Evolutionary conservation across 2,113 vertebrate genomes (phyloP).

Genomic region (Notechis scutatus): DNA sequence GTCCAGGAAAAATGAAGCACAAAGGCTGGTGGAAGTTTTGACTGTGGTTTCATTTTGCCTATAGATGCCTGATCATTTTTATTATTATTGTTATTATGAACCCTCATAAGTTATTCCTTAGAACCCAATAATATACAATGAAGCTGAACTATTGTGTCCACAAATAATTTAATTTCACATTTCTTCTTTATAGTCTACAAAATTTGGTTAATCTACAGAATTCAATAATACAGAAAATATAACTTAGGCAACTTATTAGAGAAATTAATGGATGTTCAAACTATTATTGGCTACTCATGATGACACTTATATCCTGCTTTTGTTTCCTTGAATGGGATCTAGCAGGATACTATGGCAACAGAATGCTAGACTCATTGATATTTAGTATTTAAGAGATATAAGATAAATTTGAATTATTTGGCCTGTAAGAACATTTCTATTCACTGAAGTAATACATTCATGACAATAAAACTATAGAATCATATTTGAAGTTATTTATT

Average conservation of each 20-base stretch:
- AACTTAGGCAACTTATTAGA: not conserved
- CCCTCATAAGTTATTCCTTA: not conserved
- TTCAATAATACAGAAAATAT: not conserved
- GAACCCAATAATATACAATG: not conserved
- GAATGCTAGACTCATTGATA: not conserved
- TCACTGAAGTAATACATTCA: not conserved
- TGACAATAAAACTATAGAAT: not conserved
- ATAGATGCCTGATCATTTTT: not conserved
- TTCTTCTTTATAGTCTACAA: not conserved
- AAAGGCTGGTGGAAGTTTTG: not conserved
- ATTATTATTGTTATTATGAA: not conserved
- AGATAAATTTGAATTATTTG: not conserved
- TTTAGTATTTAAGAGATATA: not conserved
- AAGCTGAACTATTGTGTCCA: not conserved
- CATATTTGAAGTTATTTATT: not conserved
- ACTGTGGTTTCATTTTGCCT: not conserved
- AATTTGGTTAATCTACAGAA: not conserved
- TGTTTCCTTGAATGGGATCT: not conserved
- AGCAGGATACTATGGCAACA: not conserved
- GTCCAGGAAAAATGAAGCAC: not conserved
- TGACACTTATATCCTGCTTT: not conserved
- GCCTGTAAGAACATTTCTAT: not conserved
- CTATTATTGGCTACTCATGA: not conserved
- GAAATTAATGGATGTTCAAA: not conserved
- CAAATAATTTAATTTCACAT: not conserved